These are phyloP conservation scores for Brachionus koreanus DNA, from an alignment of 1,140 invertebrate species.

Conservation along the genomic window DNA sequence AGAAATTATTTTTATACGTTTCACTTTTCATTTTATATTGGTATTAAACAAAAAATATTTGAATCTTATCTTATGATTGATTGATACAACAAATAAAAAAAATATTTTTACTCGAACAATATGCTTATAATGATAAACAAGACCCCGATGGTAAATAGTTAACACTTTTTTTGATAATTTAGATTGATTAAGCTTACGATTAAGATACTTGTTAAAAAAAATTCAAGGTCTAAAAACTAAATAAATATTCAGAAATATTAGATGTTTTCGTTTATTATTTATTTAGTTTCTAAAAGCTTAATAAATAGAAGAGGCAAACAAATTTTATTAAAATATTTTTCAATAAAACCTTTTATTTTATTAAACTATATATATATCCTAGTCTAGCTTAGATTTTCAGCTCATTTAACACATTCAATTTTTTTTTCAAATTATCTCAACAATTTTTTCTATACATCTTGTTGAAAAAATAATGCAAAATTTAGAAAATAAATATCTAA, in stretches of 20 bases:
- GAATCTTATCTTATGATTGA: neutral
- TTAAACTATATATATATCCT: neutral
- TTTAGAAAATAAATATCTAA: neutral
- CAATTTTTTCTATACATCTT: neutral
- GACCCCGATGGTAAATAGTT: neutral
- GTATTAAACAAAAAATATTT: neutral
- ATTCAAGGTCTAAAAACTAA: neutral
- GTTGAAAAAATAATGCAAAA: neutral
- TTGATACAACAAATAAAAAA: neutral
- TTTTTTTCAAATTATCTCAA: neutral
- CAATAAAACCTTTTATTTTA: too few relatives aligned
- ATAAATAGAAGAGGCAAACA: too few relatives aligned
- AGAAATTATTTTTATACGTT: neutral
- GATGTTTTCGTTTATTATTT: neutral
- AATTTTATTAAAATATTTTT: too few relatives aligned
- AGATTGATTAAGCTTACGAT: neutral
- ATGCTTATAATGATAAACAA: neutral
- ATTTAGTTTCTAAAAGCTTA: too few relatives aligned
- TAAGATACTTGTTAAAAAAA: neutral
- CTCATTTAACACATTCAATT: neutral
- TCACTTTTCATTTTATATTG: neutral
- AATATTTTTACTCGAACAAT: neutral
- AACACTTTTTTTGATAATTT: neutral
- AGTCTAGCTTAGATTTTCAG: neutral
- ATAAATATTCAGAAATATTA: neutral